A percentile compares a stretch with the other conserved stretches of the same genome.
These are phyloP conservation scores for Aspiorhynchus laticeps DNA, from an alignment of 2,113 vertebrate genomes.

Conservation along the genomic window DNA sequence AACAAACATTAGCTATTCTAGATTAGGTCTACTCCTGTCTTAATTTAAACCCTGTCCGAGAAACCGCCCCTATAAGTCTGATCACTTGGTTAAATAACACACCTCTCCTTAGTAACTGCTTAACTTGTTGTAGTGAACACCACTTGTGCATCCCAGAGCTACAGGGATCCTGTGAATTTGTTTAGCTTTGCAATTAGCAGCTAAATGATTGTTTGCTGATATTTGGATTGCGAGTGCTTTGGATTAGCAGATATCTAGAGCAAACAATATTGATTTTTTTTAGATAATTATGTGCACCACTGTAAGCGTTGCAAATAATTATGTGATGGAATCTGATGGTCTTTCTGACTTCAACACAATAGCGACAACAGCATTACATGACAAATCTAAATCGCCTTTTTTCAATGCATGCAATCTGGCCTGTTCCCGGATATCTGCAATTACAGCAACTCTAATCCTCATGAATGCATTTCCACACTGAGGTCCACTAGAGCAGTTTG, in stretches of 20 bases:
- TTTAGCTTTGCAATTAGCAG: slow-evolving; percentile 3
- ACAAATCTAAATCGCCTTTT: background rate
- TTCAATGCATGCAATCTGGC: background rate
- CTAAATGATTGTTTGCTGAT: slow-evolving; percentile 40
- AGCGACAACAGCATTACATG: background rate
- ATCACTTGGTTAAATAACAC: background rate
- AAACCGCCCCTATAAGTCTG: background rate
- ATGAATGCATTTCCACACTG: background rate
- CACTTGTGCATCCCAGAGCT: background rate
- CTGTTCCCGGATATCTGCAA: background rate
- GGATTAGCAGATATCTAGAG: background rate
- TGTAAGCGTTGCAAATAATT: slow-evolving; percentile 26
- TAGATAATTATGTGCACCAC: slow-evolving; percentile 2
- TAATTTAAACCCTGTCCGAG: no score
- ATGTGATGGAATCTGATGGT: background rate
- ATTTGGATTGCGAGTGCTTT: slow-evolving; percentile 34
- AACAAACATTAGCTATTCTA: no score
- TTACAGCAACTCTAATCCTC: background rate
- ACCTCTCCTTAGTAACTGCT: background rate
- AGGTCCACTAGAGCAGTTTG: background rate
- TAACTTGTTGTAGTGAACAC: background rate
- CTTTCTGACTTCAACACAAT: background rate
- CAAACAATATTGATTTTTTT: slow-evolving; percentile 24
- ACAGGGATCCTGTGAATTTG: slow-evolving; percentile 10
- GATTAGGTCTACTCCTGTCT: no score